Evolutionary conservation across 2,797 vertebrate genomes (phyloP), one percentile per base, ranked within the genome.

Genomic region (Coreius guichenoti): DNA sequence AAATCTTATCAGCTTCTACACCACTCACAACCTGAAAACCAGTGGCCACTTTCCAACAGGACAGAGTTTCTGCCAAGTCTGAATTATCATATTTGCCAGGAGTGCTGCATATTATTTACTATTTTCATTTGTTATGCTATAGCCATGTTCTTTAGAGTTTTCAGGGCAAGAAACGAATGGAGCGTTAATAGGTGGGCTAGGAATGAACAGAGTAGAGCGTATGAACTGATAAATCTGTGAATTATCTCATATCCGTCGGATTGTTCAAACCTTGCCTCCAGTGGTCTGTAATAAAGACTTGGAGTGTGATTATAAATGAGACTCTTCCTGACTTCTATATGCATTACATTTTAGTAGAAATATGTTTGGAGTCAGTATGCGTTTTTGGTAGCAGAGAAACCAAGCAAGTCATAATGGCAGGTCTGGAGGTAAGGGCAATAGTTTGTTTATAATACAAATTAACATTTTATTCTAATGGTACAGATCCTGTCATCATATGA

Each of bases 171-270:
- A 78, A 54, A 86, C 54, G 76, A 84, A 78, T 79, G 54, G 67
- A 78, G 85, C 56, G 29, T 45, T 82, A 81, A 80, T 68, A 69
- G 47, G 23, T 65, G 45, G 56, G 39, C 45, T 17, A 14, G 72
- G 23, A 56, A 47, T 63, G 31, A 61, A 77, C 58, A 74, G 14
- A 87, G 79, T 83, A 85, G 88, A 82, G 85, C 58, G 83, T 88
- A 81, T 73, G 29, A 86, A 84, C 89, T 89, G 87, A 79, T 84
- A 82, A 86, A 89, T 89, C 82, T 85, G 61, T 87, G 86, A 84
- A 89, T 90, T 90, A 76, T 17, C 67, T 86, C 84, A 89, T 91
- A 90, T 91, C 86, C 83, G 63, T 75, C 88, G 84, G 92, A 91
- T 89, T 78, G 86, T 80, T 87, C 80, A 87, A 86, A 91, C 86